Conservation (phyloP, 1,140 invertebrate genomes). For the Brachionus rubens region DNA sequence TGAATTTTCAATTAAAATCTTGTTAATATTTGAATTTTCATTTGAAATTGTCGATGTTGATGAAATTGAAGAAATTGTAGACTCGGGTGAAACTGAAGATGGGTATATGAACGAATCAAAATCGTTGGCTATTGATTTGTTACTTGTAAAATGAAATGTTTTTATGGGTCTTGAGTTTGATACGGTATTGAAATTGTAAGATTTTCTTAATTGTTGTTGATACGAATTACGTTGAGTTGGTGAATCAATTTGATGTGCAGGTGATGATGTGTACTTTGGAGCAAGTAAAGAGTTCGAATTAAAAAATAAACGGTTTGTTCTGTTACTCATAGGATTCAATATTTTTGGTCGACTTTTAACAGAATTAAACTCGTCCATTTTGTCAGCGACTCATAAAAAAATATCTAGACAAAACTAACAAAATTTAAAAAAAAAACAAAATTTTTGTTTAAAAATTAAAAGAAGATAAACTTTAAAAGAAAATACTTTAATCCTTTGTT, state of each 20-base stretch:
- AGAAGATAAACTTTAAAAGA: too few relatives aligned
- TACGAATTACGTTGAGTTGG: too few relatives aligned
- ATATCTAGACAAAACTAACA: background rate
- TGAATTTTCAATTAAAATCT: background rate
- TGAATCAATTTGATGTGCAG: background rate
- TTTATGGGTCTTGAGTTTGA: background rate
- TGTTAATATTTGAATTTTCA: constrained; percentile 1
- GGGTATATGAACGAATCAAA: constrained; percentile 12
- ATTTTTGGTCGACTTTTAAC: background rate
- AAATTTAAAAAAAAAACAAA: too few relatives aligned
- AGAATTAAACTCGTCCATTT: constrained; percentile 23
- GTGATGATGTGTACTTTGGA: background rate
- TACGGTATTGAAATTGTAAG: constrained; percentile 23
- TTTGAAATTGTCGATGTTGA: background rate
- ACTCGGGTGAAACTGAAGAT: background rate
- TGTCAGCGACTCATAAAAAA: constrained; percentile 9
- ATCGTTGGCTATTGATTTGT: background rate
- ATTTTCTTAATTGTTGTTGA: constrained; percentile 13
- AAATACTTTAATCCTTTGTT: too few relatives aligned
- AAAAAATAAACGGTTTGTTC: background rate
- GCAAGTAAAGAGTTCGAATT: background rate
- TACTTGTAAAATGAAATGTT: constrained; percentile 24
- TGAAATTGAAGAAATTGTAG: background rate
- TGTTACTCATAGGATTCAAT: background rate
- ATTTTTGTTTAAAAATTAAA: too few relatives aligned